A percentile compares a stretch with the other conserved stretches of the same genome.
Conservation (phyloP, 2,797 vertebrate species). For the Enteromius trimaculatus region DNA sequence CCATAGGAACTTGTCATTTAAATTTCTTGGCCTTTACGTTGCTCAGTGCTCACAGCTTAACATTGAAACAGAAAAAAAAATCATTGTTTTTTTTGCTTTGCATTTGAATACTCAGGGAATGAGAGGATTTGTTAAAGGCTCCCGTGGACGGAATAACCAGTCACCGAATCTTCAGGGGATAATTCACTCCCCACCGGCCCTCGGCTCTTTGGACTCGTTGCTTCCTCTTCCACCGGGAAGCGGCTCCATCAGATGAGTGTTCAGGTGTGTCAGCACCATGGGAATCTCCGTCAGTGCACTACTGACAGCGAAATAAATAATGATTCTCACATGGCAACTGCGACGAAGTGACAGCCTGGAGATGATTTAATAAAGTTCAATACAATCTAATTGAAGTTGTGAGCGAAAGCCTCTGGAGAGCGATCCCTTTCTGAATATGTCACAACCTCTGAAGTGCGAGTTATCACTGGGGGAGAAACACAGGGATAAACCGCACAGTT, state of each 20-base stretch:
- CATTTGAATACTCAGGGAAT: constrained; percentile 22
- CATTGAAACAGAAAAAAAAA: constrained; percentile 6
- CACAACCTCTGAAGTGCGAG: constrained; percentile 50
- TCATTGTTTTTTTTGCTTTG: constrained; percentile 12
- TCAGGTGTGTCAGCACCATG: constrained; percentile 14
- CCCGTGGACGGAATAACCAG: not conserved
- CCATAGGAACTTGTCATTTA: not conserved
- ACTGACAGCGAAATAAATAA: constrained; percentile 78
- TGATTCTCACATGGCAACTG: constrained; percentile 70
- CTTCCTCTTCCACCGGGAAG: constrained; percentile 41
- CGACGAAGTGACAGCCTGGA: constrained; percentile 72
- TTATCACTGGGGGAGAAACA: constrained; percentile 30
- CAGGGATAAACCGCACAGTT: not conserved
- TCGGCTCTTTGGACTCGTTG: not conserved
- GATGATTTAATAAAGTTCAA: constrained; percentile 80
- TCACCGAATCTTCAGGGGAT: constrained; percentile 19
- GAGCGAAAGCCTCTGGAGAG: constrained; percentile 50
- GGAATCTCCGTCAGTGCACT: constrained; percentile 25
- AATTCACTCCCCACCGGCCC: not conserved
- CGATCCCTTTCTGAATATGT: constrained; percentile 54
- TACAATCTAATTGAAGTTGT: constrained; percentile 75
- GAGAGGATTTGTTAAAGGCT: constrained; percentile 29
- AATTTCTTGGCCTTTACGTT: not conserved
- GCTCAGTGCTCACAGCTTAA: not conserved
- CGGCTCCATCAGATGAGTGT: constrained; percentile 51